Evolutionary conservation across 2,113 vertebrate species (phyloP).

Genomic region (Spheniscus mendiculus): DNA sequence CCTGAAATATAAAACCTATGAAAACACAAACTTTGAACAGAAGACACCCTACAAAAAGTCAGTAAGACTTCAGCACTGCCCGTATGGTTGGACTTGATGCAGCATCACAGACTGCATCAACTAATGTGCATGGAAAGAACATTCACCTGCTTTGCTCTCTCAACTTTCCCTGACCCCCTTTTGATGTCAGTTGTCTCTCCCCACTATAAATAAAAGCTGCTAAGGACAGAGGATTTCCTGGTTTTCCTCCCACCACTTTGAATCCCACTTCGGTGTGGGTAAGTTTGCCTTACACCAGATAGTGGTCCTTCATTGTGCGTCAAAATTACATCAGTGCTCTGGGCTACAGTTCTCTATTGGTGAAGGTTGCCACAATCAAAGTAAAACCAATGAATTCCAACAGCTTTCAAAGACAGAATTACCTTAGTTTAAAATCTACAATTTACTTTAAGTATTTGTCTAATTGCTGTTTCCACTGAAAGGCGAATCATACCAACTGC

Average conservation of each 20-base stretch:
- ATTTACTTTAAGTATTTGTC: background rate
- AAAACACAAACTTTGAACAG: background rate
- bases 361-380: background rate
- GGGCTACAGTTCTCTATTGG: background rate
- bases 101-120: background rate
- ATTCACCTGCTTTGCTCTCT: background rate
- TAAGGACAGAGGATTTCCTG: background rate
- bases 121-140: background rate
- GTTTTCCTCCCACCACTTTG: background rate
- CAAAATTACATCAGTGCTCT: background rate
- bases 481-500: background rate
- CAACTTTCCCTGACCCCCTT: background rate
- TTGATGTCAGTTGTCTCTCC: background rate
- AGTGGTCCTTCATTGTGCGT: background rate
- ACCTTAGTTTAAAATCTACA: background rate
- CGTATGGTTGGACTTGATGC: background rate
- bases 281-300: background rate
- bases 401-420: background rate
- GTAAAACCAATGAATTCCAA: background rate
- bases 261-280: background rate
- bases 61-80: background rate
- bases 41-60: background rate
- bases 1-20: background rate
- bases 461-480: background rate
- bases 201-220: background rate